A percentile compares a stretch with the other conserved stretches of the same genome.
Conservation (phyloP, 2,888 invertebrate genomes). For the Drosophila bunnanda region DNA sequence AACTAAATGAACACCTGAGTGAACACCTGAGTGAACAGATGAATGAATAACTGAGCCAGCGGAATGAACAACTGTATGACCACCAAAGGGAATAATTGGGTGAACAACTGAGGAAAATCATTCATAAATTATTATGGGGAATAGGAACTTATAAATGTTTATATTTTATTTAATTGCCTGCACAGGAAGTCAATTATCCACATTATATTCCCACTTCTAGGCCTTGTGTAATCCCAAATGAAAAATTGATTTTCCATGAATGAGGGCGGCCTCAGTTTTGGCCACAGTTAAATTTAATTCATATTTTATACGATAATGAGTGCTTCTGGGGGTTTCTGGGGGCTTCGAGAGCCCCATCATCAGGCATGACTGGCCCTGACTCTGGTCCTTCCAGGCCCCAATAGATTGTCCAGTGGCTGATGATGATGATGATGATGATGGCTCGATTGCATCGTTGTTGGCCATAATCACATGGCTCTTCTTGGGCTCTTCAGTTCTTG, state of each 20-base stretch:
- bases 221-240: background rate
- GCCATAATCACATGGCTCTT: slow-evolving; percentile 31
- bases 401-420: slow-evolving; percentile 21
- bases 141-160: no score
- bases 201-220: background rate
- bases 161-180: background rate
- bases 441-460: slow-evolving; percentile 29
- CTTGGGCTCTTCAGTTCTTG: slow-evolving; percentile 13
- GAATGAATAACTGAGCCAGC: background rate
- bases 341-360: slow-evolving; percentile 2
- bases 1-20: background rate
- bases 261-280: background rate
- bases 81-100: background rate
- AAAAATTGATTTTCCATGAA: slow-evolving; percentile 10
- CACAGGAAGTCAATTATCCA: background rate
- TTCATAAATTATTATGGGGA: background rate
- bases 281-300: slow-evolving; percentile 5
- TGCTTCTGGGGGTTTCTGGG: background rate
- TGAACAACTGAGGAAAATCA: background rate
- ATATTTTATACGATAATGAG: slow-evolving; percentile 8
- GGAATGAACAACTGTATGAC: background rate
- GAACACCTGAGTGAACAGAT: background rate
- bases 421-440: slow-evolving; percentile 1
- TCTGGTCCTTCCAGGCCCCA: background rate
- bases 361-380: slow-evolving; percentile 16